These are phyloP conservation scores for Spea multiplicata DNA, from an alignment of 2,113 vertebrate genomes.

Conservation along the genomic window DNA sequence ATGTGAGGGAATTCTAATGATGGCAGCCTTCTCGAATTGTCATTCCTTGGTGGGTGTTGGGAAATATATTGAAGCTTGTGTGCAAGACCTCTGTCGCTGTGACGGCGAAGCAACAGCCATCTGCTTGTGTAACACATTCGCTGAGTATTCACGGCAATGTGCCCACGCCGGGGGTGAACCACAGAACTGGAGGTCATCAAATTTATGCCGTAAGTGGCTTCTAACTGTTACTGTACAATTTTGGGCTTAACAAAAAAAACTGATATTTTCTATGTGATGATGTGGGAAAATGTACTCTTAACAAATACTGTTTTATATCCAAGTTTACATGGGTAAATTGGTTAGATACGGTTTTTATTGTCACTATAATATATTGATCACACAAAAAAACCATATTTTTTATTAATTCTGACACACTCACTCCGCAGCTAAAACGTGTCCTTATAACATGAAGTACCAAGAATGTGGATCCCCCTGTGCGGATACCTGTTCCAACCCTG, in stretches of 20 bases:
- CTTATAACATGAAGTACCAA: slow-evolving; percentile 69
- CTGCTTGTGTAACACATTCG: slow-evolving; percentile 66
- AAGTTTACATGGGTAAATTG: too few species aligned
- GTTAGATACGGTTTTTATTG: too few species aligned
- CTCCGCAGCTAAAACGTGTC: slow-evolving; percentile 68
- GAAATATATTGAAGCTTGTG: slow-evolving; percentile 61
- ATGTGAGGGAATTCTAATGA: slow-evolving; percentile 61
- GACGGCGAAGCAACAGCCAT: slow-evolving; percentile 32
- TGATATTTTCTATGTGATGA: too few species aligned
- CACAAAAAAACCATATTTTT: too few species aligned
- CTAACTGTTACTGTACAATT: too few species aligned
- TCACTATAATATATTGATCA: too few species aligned
- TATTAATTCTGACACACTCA: too few species aligned
- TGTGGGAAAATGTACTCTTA: too few species aligned
- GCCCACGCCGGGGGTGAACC: slow-evolving; percentile 65
- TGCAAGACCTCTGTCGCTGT: slow-evolving; percentile 64
- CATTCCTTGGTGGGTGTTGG: slow-evolving; percentile 52
- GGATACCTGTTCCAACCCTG: slow-evolving; percentile 75
- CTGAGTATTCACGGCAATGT: slow-evolving; percentile 70
- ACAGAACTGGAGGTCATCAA: slow-evolving; percentile 56
- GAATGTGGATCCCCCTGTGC: slow-evolving; percentile 76
- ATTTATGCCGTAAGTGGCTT: slow-evolving; percentile 63
- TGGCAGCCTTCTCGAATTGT: slow-evolving; percentile 57
- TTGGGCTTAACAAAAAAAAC: too few species aligned
- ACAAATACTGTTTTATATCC: too few species aligned